Percentiles rank a stretch among this genome's conserved stretches.
Evolutionary conservation across 53 echinoderm and acorn worm genomes (phyloP).

Genomic region (Henricia sp.): DNA sequence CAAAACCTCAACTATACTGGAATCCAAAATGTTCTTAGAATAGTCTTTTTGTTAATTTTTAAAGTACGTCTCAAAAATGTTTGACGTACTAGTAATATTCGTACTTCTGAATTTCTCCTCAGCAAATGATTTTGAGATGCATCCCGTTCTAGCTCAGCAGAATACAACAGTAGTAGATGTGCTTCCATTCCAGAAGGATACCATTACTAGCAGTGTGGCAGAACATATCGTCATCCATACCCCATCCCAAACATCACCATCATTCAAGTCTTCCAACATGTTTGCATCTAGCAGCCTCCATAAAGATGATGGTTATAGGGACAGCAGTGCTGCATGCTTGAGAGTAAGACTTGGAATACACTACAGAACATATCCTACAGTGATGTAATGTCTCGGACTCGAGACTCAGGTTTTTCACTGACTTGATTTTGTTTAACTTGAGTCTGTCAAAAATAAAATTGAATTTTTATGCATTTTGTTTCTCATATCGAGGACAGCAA

Average conservation of each 20-base stretch:
- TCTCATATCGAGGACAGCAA: too few relatives aligned
- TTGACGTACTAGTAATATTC: not conserved
- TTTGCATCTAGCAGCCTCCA: slow-evolving; percentile 15
- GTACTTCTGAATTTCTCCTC: not conserved
- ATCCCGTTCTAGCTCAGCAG: not conserved
- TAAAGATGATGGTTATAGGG: slow-evolving; percentile 48
- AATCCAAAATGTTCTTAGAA: too few relatives aligned
- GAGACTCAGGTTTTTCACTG: too few relatives aligned
- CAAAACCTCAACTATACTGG: too few relatives aligned
- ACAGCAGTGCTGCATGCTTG: slow-evolving; percentile 71
- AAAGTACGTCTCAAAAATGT: too few relatives aligned
- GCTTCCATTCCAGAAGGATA: slow-evolving; percentile 15
- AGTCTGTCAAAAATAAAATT: too few relatives aligned
- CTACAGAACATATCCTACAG: too few relatives aligned
- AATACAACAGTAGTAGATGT: slow-evolving; percentile 8
- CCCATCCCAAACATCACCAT: slow-evolving; percentile 35
- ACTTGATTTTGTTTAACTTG: too few relatives aligned
- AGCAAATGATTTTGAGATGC: slow-evolving; percentile 23
- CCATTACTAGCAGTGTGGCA: slow-evolving; percentile 23
- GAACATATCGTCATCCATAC: slow-evolving; percentile 7
- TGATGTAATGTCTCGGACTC: too few relatives aligned
- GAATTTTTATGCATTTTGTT: too few relatives aligned
- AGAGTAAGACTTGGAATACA: slow-evolving; percentile 71
- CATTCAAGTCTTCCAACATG: slow-evolving; percentile 23
- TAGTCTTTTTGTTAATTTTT: too few relatives aligned